phyloP scores from a whole-genome alignment of 2,797 vertebrate genomes.

The Etheostoma perlongum region DNA sequence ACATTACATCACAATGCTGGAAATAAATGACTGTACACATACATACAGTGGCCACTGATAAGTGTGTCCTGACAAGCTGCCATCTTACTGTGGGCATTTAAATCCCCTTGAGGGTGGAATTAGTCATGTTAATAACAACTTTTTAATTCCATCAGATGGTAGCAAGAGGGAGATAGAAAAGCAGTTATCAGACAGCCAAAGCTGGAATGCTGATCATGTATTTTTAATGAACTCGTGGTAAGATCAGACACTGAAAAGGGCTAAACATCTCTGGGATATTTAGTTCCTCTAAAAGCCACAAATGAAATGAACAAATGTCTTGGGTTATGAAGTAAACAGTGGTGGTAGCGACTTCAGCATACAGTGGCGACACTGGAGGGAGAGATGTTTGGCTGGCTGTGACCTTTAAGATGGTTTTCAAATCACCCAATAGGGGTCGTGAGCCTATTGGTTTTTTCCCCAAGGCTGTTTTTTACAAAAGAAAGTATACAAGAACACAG shows the following conservation, averaged over 20 bases:
- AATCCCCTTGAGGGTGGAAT: constrained; percentile 64
- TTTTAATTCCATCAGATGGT: constrained; percentile 72
- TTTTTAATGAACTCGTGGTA: constrained; percentile 80
- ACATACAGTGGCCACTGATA: constrained; percentile 35
- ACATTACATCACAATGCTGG: constrained; percentile 29
- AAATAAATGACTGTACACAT: constrained; percentile 17
- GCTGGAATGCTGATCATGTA: constrained; percentile 72
- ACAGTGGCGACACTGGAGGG: constrained; percentile 10
- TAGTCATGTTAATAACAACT: constrained; percentile 68
- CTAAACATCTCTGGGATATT: constrained; percentile 78
- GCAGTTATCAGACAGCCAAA: constrained; percentile 69
- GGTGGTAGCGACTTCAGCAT: constrained; percentile 5
- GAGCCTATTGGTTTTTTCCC: constrained; percentile 42
- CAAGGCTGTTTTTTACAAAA: constrained; percentile 38
- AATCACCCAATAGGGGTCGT: constrained; percentile 43
- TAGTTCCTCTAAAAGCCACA: constrained; percentile 75
- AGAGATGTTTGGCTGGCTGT: constrained; percentile 38
- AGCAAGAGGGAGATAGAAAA: constrained; percentile 49
- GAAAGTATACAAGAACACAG: constrained; percentile 22
- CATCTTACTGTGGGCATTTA: constrained; percentile 56
- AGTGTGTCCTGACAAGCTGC: constrained; percentile 49
- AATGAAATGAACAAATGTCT: constrained; percentile 79
- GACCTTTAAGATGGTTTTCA: constrained; percentile 71
- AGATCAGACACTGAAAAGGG: constrained; percentile 69
- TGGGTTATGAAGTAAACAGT: constrained; percentile 62